Conservation (phyloP, 2,888 invertebrate genomes). For the Scaptomyza flava region DNA sequence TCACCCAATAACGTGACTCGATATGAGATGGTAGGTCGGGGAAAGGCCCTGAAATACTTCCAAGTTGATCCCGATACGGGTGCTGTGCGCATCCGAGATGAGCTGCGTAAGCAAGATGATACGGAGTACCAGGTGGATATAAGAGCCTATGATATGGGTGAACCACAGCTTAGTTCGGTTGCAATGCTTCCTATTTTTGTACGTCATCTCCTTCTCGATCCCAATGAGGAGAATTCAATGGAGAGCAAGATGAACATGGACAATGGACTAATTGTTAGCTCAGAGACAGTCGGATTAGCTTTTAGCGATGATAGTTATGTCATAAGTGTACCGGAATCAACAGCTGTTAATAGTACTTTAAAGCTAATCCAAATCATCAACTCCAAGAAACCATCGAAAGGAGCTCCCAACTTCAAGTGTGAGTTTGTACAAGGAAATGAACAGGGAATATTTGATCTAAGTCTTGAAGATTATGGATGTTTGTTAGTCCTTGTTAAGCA, state of each 20-base stretch:
- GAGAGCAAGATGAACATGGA: conserved; percentile 62
- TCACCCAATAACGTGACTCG: conserved; percentile 92
- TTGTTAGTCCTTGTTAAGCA: conserved; percentile 89
- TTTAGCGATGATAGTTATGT: conserved; percentile 95
- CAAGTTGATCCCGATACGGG: conserved; percentile 94
- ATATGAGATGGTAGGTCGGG: conserved; percentile 93
- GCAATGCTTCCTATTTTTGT: conserved; percentile 93
- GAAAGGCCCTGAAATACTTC: conserved; percentile 93
- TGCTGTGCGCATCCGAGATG: conserved; percentile 91
- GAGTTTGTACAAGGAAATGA: conserved; percentile 91
- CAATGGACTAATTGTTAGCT: conserved; percentile 77
- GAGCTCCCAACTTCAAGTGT: conserved; percentile 88
- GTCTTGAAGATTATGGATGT: conserved; percentile 92
- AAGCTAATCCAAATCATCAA: conserved; percentile 84
- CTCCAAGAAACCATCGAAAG: conserved; percentile 80
- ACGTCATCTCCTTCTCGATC: conserved; percentile 91
- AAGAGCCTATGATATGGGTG: conserved; percentile 93
- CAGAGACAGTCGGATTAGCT: conserved; percentile 88
- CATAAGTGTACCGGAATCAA: conserved; percentile 90
- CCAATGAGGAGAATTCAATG: conserved; percentile 85
- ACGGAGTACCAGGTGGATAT: conserved; percentile 95
- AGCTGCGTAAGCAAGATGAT: conserved; percentile 92
- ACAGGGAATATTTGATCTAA: conserved; percentile 87
- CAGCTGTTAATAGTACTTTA: conserved; percentile 83
- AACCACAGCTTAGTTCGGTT: conserved; percentile 92